Evolutionary conservation across 1,140 invertebrate genomes (phyloP).

Genomic region (Magallana ariakensis): DNA sequence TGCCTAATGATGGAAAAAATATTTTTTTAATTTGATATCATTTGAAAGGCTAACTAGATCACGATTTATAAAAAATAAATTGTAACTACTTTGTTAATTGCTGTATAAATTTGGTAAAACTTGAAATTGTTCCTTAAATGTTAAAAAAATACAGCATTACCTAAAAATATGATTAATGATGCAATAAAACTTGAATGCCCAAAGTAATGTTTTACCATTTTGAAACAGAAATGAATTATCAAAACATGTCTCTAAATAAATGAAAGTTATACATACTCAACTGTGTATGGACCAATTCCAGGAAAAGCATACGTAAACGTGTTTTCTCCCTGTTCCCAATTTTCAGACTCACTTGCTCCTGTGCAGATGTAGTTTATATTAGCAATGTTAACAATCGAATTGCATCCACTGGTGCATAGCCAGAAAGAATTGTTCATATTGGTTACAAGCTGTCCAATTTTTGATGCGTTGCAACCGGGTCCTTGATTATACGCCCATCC

Average conservation of each 20-base stretch:
- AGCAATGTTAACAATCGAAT: not conserved
- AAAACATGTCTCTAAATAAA: too few species aligned
- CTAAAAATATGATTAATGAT: too few species aligned
- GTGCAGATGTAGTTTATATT: conserved; percentile 45
- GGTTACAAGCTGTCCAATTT: conserved; percentile 45
- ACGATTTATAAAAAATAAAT: too few species aligned
- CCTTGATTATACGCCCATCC: conserved; percentile 43
- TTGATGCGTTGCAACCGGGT: conserved; percentile 43
- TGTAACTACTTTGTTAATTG: too few species aligned
- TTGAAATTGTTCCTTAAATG: too few species aligned
- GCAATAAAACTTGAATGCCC: too few species aligned
- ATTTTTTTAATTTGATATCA: not conserved
- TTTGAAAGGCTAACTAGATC: too few species aligned
- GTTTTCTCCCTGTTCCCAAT: conserved; percentile 42
- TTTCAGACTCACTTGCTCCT: conserved; percentile 33
- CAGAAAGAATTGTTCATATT: conserved; percentile 7
- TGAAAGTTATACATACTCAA: conserved; percentile 8
- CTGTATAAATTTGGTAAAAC: not conserved
- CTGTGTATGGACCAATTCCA: conserved; percentile 9
- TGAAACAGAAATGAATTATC: too few species aligned
- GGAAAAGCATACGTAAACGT: conserved; percentile 42
- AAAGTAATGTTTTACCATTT: not conserved
- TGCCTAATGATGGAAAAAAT: too few species aligned
- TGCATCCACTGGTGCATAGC: conserved; percentile 13
- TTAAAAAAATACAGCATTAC: too few species aligned